Base-by-base conservation (phyloP, 2,888 invertebrate species). In the Apamea anceps region DNA sequence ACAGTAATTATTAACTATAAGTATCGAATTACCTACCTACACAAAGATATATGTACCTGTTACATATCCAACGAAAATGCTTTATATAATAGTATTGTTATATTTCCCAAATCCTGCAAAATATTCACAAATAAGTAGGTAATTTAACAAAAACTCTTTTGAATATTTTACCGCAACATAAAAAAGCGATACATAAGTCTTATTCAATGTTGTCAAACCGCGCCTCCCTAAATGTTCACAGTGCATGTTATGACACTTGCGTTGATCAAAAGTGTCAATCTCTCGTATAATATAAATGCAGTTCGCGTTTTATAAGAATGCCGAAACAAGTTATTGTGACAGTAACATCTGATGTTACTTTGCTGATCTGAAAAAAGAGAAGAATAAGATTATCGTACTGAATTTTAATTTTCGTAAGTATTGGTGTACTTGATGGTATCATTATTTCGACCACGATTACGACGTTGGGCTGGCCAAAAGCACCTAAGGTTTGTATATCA, bases 251-350 rank as follows among this genome's bases (percentile, higher is more conserved):
- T 88, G 88, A 88, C 88, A 88, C 82, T 75, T 62, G 37, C 28
- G 57, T 63, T 80, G 88, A 88, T 88, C 88, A 88, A 81, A 84
- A 88, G 68, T 86, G 88, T 84, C 88, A 88, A 88, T 88, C 88
- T 88, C 12, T 75, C 48, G 42, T 66, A 32, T 57, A 80, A 84
- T 73, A 85, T 77, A 81, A 88, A 88, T 88, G 80, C 78, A 82
- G 42, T 87, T 70, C 21, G 73, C 21, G 62, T 78, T 87, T 87
- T 88, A 80, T 84, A 88, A 77, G 85, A 80, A 85, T 48, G 68
- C 85, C 81, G 79, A 80, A 87, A 85, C 83, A 66, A 81, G 85
- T 85, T 88, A 85, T 79, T 73, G 8, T 76, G 81, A 74, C 72
- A 75, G 72, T 42, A 54, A 73, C 79, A 88, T 85, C 77, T 81